phyloP scores from a whole-genome alignment of 2,797 vertebrate genomes.

The Thripadectes ignobilis region DNA sequence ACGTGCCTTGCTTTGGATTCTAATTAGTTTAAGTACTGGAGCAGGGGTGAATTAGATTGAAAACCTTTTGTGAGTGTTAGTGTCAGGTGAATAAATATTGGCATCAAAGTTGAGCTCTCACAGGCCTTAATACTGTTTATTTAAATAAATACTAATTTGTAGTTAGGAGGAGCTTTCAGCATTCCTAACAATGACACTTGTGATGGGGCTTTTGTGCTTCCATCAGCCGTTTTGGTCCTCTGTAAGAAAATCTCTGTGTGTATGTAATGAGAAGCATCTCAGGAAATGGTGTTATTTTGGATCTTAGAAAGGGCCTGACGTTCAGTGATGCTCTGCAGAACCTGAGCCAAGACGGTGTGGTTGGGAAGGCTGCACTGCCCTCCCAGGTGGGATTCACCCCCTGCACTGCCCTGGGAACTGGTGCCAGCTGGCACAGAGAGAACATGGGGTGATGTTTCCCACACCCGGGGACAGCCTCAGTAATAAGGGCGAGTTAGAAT shows the following conservation, averaged over 20 bases:
- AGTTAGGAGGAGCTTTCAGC: background rate
- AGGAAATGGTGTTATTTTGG: background rate
- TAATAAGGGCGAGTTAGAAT: background rate
- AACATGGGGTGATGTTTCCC: too few species aligned
- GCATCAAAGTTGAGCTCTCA: background rate
- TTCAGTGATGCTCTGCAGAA: background rate
- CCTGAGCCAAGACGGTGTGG: background rate
- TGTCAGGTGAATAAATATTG: background rate
- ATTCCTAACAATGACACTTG: background rate
- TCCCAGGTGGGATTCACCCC: background rate
- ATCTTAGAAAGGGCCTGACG: background rate
- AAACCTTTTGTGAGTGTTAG: background rate
- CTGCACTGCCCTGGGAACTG: fast-evolving
- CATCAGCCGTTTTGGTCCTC: background rate
- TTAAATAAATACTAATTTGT: background rate
- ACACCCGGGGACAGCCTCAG: too few species aligned
- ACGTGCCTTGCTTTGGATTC: background rate
- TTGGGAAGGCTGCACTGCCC: background rate
- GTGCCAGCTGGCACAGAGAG: background rate
- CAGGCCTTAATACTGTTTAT: background rate
- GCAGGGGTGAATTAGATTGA: background rate
- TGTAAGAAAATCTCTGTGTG: background rate
- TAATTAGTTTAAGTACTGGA: background rate
- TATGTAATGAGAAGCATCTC: background rate
- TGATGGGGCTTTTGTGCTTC: background rate